Conservation (phyloP, 1,140 invertebrate species). For the Sarcophaga peregrina region DNA sequence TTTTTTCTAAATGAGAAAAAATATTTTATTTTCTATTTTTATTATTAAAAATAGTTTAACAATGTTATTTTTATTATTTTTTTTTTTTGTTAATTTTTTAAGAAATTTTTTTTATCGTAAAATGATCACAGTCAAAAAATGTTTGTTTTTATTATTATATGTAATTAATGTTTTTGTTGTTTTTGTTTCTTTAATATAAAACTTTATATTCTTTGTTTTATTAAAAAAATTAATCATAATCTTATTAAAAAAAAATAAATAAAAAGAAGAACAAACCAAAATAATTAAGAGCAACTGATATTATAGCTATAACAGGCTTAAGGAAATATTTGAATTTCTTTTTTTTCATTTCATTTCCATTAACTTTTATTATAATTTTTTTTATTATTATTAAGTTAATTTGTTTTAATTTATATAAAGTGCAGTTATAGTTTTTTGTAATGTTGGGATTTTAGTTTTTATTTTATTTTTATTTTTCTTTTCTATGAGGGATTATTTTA, state of each 20-base stretch:
- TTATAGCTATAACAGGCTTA: too few species aligned
- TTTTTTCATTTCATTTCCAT: too few species aligned
- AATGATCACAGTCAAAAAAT: constrained; percentile 65
- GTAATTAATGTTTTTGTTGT: constrained; percentile 32
- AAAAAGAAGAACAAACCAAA: not conserved
- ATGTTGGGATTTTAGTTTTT: not conserved
- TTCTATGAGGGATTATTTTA: not conserved
- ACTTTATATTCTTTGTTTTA: not conserved
- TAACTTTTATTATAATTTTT: not conserved
- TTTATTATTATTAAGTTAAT: not conserved
- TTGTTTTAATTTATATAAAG: constrained; percentile 1
- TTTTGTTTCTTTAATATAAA: constrained; percentile 26
- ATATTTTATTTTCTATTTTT: constrained; percentile 46
- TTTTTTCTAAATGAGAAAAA: constrained; percentile 39
- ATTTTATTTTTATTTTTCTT: not conserved
- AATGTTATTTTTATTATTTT: constrained; percentile 44
- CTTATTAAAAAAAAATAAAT: not conserved
- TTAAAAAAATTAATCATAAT: constrained; percentile 1
- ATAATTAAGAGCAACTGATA: too few species aligned
- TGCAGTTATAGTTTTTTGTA: not conserved
- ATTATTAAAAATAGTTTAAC: constrained; percentile 52
- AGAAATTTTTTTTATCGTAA: constrained; percentile 51
- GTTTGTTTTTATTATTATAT: constrained; percentile 45
- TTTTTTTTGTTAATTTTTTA: constrained; percentile 48
- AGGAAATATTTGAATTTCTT: too few species aligned